Conservation (phyloP, 23 tunicate genomes). For the Trididemnum miniatum region DNA sequence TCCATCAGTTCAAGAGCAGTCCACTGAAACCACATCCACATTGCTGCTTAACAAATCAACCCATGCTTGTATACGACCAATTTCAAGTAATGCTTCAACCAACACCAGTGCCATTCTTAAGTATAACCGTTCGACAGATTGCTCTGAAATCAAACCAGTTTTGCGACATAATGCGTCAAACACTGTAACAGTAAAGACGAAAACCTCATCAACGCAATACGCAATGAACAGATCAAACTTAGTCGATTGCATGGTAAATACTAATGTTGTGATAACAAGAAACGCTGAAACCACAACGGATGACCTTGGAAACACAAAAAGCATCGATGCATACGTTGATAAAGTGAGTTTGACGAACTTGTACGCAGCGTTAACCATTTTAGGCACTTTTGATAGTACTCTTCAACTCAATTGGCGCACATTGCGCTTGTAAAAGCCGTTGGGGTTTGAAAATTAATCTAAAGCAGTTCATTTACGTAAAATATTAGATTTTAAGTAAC, state of each 20-base stretch:
- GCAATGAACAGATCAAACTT: background rate
- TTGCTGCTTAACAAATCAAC: background rate
- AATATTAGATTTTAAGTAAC: too few species aligned
- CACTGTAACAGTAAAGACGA: background rate
- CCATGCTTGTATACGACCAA: slow-evolving; percentile 24
- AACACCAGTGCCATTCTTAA: slow-evolving; percentile 23
- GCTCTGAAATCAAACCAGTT: slow-evolving; percentile 16
- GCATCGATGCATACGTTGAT: slow-evolving; percentile 79
- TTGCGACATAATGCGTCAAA: slow-evolving; percentile 20
- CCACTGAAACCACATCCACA: slow-evolving; percentile 1
- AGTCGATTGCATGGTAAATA: slow-evolving; percentile 19
- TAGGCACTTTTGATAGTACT: too few species aligned
- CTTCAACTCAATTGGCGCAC: too few species aligned
- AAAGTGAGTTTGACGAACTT: too few species aligned
- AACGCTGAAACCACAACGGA: slow-evolving; percentile 48
- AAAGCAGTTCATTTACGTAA: too few species aligned
- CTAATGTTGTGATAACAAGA: background rate
- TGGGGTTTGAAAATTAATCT: too few species aligned
- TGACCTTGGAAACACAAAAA: slow-evolving; percentile 28
- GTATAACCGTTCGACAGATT: slow-evolving; percentile 19
- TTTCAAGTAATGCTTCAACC: slow-evolving; percentile 1
- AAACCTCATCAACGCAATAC: background rate
- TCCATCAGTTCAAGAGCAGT: background rate
- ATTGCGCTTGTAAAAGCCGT: too few species aligned
- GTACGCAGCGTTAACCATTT: too few species aligned